Percentiles rank a stretch among this genome's conserved stretches.
phyloP scores from a whole-genome alignment of 2,888 invertebrate genomes.

The Drosophila niveifrons region DNA sequence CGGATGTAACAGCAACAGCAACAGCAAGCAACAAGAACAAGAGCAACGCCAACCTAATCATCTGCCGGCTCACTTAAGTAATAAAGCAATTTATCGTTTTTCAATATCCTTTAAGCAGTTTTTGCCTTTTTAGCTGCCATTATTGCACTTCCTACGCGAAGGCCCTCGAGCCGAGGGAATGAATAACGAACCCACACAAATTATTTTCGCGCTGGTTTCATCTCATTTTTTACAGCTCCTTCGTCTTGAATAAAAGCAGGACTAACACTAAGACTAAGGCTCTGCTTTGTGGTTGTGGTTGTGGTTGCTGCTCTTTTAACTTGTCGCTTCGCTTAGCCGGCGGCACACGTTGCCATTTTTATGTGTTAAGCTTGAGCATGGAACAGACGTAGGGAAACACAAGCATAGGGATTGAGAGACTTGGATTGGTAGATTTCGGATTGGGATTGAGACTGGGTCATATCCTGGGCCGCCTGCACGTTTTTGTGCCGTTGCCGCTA shows the following conservation, averaged over 20 bases:
- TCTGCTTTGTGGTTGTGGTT: conserved; percentile 2
- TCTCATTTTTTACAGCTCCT: conserved; percentile 51
- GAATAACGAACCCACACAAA: conserved; percentile 67
- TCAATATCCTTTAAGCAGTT: conserved; percentile 76
- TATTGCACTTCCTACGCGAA: conserved; percentile 48
- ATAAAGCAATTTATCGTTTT: conserved; percentile 78
- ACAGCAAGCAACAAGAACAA: neutral
- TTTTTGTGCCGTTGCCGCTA: conserved; percentile 50
- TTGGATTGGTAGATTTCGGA: conserved; percentile 3
- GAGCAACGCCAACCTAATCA: conserved; percentile 63
- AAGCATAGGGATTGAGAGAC: conserved; percentile 18
- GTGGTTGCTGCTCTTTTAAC: conserved; percentile 52
- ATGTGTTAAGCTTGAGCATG: conserved; percentile 49
- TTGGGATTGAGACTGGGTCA: conserved; percentile 41
- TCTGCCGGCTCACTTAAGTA: conserved; percentile 71
- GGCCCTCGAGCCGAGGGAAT: conserved; percentile 49
- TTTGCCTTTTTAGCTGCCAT: conserved; percentile 56
- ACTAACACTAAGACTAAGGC: conserved; percentile 4
- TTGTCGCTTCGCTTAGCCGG: conserved; percentile 64
- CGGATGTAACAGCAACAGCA: neutral
- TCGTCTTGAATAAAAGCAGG: conserved; percentile 16
- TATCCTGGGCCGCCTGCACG: conserved; percentile 55
- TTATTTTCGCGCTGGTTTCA: conserved; percentile 74
- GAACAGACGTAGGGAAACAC: conserved; percentile 18
- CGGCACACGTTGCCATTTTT: conserved; percentile 78